Conservation (phyloP, 2,113 vertebrate species). For the Copsychus sechellarum region DNA sequence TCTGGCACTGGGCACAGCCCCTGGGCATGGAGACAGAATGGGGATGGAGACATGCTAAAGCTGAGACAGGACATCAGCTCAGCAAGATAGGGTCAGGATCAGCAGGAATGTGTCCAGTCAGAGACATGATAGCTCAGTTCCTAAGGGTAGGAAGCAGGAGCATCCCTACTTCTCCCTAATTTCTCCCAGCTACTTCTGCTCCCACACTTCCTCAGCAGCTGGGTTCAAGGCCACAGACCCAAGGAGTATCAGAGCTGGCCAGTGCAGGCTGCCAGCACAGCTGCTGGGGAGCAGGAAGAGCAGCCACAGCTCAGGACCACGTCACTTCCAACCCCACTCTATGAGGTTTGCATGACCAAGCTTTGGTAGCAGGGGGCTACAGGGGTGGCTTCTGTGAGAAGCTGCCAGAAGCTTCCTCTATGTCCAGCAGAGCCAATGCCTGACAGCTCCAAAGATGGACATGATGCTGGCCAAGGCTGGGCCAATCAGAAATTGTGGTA, state of each 20-base stretch:
- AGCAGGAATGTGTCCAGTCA: background rate
- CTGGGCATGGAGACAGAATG: no score
- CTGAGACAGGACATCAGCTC: background rate
- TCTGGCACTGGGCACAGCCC: background rate
- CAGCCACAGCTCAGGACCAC: rapidly evolving
- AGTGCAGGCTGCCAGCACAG: background rate
- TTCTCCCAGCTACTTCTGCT: background rate
- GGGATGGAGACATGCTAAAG: no score
- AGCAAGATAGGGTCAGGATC: background rate
- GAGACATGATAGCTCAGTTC: background rate
- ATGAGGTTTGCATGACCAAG: background rate
- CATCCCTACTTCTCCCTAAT: background rate
- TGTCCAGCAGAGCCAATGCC: background rate
- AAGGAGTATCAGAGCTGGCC: background rate
- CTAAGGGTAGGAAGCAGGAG: background rate
- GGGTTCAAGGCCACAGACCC: background rate
- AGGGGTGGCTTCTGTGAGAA: background rate
- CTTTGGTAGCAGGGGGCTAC: background rate
- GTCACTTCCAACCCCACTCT: background rate
- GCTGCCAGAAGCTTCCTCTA: background rate
- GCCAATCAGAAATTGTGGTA: background rate
- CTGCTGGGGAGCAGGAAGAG: background rate
- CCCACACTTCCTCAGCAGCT: background rate
- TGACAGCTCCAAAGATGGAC: background rate
- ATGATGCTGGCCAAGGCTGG: background rate